These are phyloP conservation scores for Aphis gossypii DNA, from an alignment of 1,140 invertebrate genomes.

Conservation along the genomic window DNA sequence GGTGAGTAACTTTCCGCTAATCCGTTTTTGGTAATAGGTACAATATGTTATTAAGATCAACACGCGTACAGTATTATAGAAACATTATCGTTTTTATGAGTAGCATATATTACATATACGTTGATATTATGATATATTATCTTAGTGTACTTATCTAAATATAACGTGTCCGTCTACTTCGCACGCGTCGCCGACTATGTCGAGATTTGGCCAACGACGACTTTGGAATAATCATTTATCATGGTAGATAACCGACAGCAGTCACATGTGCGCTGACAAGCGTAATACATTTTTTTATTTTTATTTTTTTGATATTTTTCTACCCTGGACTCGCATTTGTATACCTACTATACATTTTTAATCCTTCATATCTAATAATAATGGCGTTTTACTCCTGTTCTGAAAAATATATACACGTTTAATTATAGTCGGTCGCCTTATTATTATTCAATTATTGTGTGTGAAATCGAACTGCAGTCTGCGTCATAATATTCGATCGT, in stretches of 20 bases:
- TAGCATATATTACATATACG: not conserved
- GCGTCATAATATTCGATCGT: no score
- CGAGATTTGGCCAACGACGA: not conserved
- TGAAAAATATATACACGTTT: not conserved
- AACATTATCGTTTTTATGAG: not conserved
- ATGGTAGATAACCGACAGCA: not conserved
- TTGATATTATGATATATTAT: not conserved
- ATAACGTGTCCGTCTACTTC: not conserved
- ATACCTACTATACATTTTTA: not conserved
- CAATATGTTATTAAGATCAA: not conserved
- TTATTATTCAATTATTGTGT: not conserved
- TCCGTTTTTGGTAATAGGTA: not conserved
- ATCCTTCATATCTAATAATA: not conserved
- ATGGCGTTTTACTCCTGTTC: not conserved
- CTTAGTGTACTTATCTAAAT: not conserved
- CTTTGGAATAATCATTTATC: not conserved
- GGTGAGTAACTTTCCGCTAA: not conserved
- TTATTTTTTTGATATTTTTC: not conserved
- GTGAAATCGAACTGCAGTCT: not conserved
- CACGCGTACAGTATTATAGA: no score
- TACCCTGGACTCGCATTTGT: not conserved
- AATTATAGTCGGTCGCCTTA: not conserved
- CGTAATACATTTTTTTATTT: not conserved
- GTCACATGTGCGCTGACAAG: not conserved
- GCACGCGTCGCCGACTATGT: not conserved